Conservation (phyloP, 1,140 invertebrate genomes). For the Drosophila ambigua region DNA sequence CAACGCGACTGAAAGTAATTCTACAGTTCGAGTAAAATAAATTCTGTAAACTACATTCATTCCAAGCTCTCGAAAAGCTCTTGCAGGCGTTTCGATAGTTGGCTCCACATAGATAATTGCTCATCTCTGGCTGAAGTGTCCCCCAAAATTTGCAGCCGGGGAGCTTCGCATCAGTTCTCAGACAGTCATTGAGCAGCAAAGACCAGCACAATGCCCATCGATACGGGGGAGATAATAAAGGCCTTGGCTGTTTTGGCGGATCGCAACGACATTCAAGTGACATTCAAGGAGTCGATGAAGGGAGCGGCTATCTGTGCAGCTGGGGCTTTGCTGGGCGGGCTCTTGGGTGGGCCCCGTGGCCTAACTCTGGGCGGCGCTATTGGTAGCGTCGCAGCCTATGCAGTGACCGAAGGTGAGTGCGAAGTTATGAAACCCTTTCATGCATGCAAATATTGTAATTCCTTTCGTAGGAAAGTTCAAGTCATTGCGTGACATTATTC, state of each 20-base stretch:
- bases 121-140: not conserved
- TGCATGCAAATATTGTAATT: no score
- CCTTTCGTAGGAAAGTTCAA: conserved; percentile 22
- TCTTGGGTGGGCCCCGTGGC: conserved; percentile 11
- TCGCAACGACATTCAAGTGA: conserved; percentile 8
- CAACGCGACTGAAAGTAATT: no score
- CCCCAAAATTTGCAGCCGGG: no score
- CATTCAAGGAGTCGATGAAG: conserved; percentile 7
- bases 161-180: not conserved
- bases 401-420: conserved; percentile 11
- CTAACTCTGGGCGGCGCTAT: conserved; percentile 16
- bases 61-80: no score
- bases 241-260: conserved; percentile 10
- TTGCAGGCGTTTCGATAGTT: no score
- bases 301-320: conserved; percentile 18
- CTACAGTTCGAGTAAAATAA: no score
- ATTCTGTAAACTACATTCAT: no score
- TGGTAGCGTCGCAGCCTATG: conserved; percentile 6
- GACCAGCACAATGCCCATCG: not conserved
- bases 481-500: conserved; percentile 19
- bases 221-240: not conserved
- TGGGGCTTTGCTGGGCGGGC: conserved; percentile 7
- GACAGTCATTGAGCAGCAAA: not conserved
- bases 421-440: not conserved
- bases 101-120: not conserved